These are phyloP conservation scores for Notechis scutatus DNA, from an alignment of 2,113 vertebrate species.

Conservation along the genomic window DNA sequence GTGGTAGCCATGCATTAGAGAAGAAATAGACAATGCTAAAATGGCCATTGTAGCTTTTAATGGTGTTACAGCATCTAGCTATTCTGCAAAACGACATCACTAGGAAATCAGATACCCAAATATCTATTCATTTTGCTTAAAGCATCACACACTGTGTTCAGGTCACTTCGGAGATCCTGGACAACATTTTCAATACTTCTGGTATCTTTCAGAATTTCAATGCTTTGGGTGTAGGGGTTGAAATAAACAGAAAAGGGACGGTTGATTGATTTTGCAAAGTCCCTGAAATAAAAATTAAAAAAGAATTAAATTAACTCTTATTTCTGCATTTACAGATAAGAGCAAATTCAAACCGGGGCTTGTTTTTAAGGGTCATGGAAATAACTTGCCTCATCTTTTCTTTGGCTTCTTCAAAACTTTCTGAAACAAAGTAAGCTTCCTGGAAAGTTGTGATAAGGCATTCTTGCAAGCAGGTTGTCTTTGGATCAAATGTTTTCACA, in stretches of 20 bases:
- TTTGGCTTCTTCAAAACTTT: constrained; percentile 98
- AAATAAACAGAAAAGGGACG: constrained; percentile 97
- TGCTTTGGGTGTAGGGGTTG: constrained; percentile 94
- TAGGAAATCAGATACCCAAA: constrained; percentile 83
- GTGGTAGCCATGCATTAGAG: constrained; percentile 55
- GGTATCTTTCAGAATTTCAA: constrained; percentile 95
- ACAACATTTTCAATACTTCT: constrained; percentile 93
- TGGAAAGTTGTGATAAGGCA: constrained; percentile 98
- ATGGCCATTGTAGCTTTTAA: constrained; percentile 37
- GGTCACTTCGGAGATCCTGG: constrained; percentile 91
- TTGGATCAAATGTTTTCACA: constrained; percentile 92
- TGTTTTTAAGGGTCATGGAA: constrained; percentile 50
- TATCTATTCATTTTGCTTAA: constrained; percentile 97
- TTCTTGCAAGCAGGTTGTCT: constrained; percentile 89
- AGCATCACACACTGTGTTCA: constrained; percentile 94
- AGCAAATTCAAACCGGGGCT: constrained; percentile 33
- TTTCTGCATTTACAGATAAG: not conserved
- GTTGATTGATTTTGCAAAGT: constrained; percentile 93
- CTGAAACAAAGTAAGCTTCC: constrained; percentile 94
- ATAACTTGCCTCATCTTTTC: constrained; percentile 91
- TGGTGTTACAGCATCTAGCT: constrained; percentile 24
- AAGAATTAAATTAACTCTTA: constrained; percentile 47
- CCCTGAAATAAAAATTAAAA: constrained; percentile 74
- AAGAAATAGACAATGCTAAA: constrained; percentile 35
- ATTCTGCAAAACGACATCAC: constrained; percentile 21